Percentiles rank a stretch among this genome's conserved stretches.
Conservation (phyloP, 2,797 vertebrate genomes). For the Peromyscus eremicus region DNA sequence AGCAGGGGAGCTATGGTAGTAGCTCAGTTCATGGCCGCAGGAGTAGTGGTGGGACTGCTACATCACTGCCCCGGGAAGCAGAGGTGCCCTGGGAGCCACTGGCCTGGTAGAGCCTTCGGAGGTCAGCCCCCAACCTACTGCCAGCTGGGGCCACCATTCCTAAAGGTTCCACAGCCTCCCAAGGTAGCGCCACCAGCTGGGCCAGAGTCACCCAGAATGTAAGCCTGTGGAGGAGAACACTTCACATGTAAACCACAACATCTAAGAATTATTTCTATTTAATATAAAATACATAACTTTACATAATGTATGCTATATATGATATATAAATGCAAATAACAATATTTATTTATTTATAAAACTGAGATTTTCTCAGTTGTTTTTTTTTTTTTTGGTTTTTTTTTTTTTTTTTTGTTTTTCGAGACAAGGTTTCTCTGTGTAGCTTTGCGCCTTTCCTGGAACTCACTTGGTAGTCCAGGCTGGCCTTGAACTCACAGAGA, state of each 20-base stretch:
- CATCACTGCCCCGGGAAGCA: not conserved
- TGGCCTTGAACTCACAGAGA: too few relatives aligned
- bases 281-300: not conserved
- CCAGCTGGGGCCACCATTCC: not conserved
- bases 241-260: not conserved
- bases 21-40: not conserved
- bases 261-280: slow-evolving; percentile 45
- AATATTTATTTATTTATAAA: not conserved
- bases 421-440: too few relatives aligned
- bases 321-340: not conserved
- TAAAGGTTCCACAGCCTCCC: not conserved
- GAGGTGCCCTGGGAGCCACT: not conserved
- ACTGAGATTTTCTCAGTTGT: not conserved
- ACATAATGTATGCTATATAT: not conserved
- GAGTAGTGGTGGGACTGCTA: not conserved
- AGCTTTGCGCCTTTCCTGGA: too few relatives aligned
- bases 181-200: not conserved
- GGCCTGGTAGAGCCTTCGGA: not conserved
- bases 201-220: not conserved
- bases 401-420: too few relatives aligned
- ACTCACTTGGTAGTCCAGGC: too few relatives aligned
- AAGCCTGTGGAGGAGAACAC: not conserved
- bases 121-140: not conserved
- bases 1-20: not conserved
- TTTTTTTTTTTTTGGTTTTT: too few relatives aligned